Base-by-base conservation (phyloP, 2,888 invertebrate genomes). In the Sinotaia quadrata region DNA sequence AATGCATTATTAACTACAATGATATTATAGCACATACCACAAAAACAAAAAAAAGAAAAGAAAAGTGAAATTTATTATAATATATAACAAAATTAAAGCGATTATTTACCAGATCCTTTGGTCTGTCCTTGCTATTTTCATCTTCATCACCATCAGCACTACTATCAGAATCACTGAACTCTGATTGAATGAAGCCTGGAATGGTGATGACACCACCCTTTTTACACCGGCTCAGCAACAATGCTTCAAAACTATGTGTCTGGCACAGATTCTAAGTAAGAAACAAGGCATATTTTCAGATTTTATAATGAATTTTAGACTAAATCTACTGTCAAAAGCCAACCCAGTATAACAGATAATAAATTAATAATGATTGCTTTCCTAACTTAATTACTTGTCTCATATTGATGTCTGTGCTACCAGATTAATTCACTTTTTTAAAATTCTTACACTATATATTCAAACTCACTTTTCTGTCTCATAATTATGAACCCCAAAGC, bases 231-330 rank as follows among this genome's bases (percentile, higher is more conserved):
- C 85, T 84, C 31, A 77, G 73, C 58, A 88, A 71, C 18, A 81
- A 54, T 5, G 70, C 67, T 61, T 84, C 85, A 12, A 88, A 73
- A 29, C 84, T 77, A 44, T 78, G 78, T 0, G 87, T 87, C 75
- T 88, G 88, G 65, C 83, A 84, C 36, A 88, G 73, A 71, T 85
- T 87, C 87, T 88, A 77, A 18, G 76, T 75, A 36, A 61, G 10
- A 34, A 56, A 52, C 36, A 37, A 34, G 1, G 21, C 21, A 58
- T n/a, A 15, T 7, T 7, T 21, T 18, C 4, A 15, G 8, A n/a
- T n/a, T n/a, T n/a, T n/a, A n/a, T n/a, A n/a, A n/a, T n/a, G n/a
- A n/a, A n/a, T n/a, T n/a, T n/a, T n/a, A n/a, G n/a, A n/a, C n/a
- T n/a, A n/a, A n/a, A n/a, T n/a, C n/a, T n/a, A n/a, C n/a, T n/a